These are phyloP conservation scores for Erebia aethiops DNA, from an alignment of 2,888 invertebrate genomes.

Conservation along the genomic window DNA sequence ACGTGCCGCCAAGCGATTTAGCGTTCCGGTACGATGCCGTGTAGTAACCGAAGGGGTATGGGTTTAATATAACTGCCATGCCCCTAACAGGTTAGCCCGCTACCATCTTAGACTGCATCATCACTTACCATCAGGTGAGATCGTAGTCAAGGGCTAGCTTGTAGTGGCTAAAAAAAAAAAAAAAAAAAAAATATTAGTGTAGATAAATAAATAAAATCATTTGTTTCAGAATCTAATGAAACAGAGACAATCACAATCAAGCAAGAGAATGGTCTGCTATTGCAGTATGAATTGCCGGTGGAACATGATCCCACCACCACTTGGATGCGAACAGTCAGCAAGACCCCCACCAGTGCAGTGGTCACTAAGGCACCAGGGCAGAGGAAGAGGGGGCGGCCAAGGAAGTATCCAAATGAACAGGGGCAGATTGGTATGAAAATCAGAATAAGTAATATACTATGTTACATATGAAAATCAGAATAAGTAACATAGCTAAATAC, in stretches of 20 bases:
- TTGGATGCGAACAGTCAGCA: slow-evolving; percentile 67
- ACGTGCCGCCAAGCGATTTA: too few species aligned
- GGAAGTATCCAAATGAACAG: slow-evolving; percentile 77
- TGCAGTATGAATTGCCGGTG: slow-evolving; percentile 77
- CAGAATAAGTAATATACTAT: neutral
- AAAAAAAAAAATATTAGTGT: too few species aligned
- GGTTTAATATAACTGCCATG: too few species aligned
- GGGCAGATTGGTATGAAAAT: slow-evolving; percentile 73
- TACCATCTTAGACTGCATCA: too few species aligned
- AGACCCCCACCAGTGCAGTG: slow-evolving; percentile 59
- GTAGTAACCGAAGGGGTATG: too few species aligned
- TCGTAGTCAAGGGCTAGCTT: too few species aligned
- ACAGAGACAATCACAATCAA: slow-evolving; percentile 80
- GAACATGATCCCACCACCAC: slow-evolving; percentile 71
- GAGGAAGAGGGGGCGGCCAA: slow-evolving; percentile 70
- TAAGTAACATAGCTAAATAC: too few species aligned
- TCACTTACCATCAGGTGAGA: too few species aligned
- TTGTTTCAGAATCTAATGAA: slow-evolving; percentile 52
- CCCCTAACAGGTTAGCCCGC: too few species aligned
- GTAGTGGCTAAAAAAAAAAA: too few species aligned
- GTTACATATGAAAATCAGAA: too few species aligned
- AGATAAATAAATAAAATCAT: neutral
- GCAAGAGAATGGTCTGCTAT: slow-evolving; percentile 76
- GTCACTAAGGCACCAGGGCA: slow-evolving; percentile 73
- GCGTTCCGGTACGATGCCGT: too few species aligned